Evolutionary conservation across 2,113 vertebrate species (phyloP), one percentile per base, ranked within the genome.

Genomic region (Steatornis caripensis): DNA sequence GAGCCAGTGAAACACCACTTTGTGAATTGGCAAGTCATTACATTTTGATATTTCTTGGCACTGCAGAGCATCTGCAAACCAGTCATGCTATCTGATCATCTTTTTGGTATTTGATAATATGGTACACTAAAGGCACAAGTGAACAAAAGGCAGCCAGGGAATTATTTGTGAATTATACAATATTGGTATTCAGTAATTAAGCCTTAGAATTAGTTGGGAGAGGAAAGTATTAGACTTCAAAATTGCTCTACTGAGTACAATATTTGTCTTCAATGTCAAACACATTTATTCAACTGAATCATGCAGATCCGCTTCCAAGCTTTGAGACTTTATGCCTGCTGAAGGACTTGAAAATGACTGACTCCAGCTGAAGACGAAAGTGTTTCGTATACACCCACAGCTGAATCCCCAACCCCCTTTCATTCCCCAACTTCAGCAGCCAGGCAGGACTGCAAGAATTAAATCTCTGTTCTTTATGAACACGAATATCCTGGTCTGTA

Each of bases 241-340:
- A 97, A 97, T 94, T 96, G 92, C 93, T 91, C 97, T 97, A 60
- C 87, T 85, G 95, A 95, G 95, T 94, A 89, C 77, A 97, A 65
- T 97, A 97, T 95, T 97, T 97, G 81, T 95, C 94, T 95, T 97
- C 95, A 91, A 49, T 96, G 93, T 96, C 95, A 97, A 96, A 95
- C 75, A 87, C 91, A 93, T 96, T 96, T 92, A 95, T 91, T 95
- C 94, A 93, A 94, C 87, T 93, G 96, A 95, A 92, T 96, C 91
- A 60, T 51, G 81, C 78, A 89, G 71, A 93, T 80, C 49, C 0
- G 7, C 34, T 96, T 92, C 93, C 95, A 97, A 84, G 94, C 76
- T 90, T 71, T 70, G 64, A 79, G 96, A 93, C 81, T 92, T 92
- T 26, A 79, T 87, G 91, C 53, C 61, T 87, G 46, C 70, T 58